A percentile compares a stretch with the other conserved stretches of the same genome.
phyloP scores from a whole-genome alignment of 2,888 invertebrate genomes.

The Neria commutata region DNA sequence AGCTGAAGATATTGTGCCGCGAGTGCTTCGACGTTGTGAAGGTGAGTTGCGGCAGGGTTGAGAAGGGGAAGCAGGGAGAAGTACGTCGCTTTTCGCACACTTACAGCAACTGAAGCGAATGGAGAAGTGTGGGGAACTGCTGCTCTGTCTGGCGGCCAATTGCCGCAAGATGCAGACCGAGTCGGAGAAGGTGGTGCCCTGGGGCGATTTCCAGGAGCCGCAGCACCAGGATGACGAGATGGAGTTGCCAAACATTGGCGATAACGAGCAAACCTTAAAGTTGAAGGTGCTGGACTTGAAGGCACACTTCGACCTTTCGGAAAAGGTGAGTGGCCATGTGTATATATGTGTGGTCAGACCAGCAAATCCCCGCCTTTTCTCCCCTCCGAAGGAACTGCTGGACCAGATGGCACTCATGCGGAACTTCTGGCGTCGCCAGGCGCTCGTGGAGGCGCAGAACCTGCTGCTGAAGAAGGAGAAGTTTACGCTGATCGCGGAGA shows the following conservation, averaged over 20 bases:
- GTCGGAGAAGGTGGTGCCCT: conserved; percentile 52
- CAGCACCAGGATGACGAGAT: background rate
- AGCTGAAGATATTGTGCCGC: conserved; percentile 45
- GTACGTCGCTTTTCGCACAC: background rate
- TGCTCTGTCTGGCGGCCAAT: conserved; percentile 47
- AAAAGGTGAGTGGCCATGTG: conserved; percentile 34
- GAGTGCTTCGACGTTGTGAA: conserved; percentile 46
- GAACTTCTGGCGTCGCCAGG: conserved; percentile 56
- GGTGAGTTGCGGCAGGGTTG: conserved; percentile 36
- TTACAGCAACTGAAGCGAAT: conserved; percentile 41
- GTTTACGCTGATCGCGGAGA: conserved; percentile 44
- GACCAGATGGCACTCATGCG: conserved; percentile 40
- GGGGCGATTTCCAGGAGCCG: conserved; percentile 32
- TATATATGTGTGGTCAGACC: background rate
- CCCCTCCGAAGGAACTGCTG: conserved; percentile 34
- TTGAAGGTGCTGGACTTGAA: conserved; percentile 41
- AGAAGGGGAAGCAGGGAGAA: too few relatives aligned
- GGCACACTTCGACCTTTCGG: conserved; percentile 46
- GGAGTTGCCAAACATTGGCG: conserved; percentile 25
- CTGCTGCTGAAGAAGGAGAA: conserved; percentile 47
- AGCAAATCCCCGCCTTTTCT: background rate
- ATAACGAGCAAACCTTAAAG: conserved; percentile 29
- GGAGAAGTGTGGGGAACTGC: conserved; percentile 49
- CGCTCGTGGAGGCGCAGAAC: conserved; percentile 48
- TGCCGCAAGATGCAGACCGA: conserved; percentile 57